Evolutionary conservation across 2,888 invertebrate genomes (phyloP).

Genomic region (Xylota sylvarum): DNA sequence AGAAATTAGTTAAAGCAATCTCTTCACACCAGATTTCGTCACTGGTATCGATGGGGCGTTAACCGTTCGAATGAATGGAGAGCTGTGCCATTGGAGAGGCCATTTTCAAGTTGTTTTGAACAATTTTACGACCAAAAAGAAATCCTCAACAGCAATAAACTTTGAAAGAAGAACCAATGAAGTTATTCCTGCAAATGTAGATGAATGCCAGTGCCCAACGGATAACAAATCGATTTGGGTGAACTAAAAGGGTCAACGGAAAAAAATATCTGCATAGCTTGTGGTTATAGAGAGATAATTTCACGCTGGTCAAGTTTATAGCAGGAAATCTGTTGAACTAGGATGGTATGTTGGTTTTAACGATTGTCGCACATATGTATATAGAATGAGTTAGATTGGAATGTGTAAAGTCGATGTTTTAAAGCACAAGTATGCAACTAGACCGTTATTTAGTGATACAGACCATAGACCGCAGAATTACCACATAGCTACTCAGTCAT

Average conservation of each 20-base stretch:
- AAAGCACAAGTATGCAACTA: no score
- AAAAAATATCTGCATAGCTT: background rate
- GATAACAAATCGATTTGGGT: background rate
- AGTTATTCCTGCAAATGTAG: background rate
- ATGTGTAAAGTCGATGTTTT: no score
- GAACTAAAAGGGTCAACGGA: background rate
- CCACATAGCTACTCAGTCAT: no score
- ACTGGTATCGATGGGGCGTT: background rate
- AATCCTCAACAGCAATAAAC: conserved; percentile 11
- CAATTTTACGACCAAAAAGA: conserved; percentile 1
- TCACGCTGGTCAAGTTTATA: no score
- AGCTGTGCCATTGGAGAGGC: conserved; percentile 1
- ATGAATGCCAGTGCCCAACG: background rate
- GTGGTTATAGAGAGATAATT: background rate
- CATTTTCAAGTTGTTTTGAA: conserved; percentile 9
- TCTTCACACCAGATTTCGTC: background rate
- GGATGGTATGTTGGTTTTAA: no score
- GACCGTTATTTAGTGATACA: no score
- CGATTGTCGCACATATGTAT: no score
- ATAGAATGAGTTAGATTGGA: no score
- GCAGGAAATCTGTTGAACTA: no score
- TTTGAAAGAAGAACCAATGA: background rate
- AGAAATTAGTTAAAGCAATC: background rate
- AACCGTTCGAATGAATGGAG: background rate
- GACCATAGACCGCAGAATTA: no score